Conservation (phyloP, 2,113 vertebrate genomes). For the Crypturellus undulatus region DNA sequence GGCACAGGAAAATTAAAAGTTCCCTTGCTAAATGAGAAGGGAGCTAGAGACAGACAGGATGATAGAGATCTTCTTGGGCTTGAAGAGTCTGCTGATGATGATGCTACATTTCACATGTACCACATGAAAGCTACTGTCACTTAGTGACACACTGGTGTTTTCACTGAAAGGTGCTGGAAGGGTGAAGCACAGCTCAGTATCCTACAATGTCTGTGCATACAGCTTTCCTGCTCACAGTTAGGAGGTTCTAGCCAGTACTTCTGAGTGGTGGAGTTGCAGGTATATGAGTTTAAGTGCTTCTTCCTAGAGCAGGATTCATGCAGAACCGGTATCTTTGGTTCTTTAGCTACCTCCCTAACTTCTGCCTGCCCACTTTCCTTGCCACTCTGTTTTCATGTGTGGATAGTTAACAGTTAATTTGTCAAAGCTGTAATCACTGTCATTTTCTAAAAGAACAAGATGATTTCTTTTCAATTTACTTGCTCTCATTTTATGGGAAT, state of each 20-base stretch:
- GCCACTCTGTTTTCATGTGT: not conserved
- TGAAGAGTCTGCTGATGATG: too few relatives aligned
- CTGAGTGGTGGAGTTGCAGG: accelerated
- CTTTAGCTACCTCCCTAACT: not conserved
- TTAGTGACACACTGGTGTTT: not conserved
- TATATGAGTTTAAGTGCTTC: not conserved
- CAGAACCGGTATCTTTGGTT: not conserved
- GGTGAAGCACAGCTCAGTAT: not conserved
- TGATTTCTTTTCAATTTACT: constrained; percentile 13
- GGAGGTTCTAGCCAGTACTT: not conserved
- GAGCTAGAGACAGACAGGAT: not conserved
- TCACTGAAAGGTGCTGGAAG: not conserved
- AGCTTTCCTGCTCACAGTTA: not conserved
- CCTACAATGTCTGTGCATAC: not conserved
- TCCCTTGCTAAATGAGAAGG: not conserved
- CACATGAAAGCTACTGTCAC: not conserved
- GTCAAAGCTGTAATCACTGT: not conserved
- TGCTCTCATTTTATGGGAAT: not conserved
- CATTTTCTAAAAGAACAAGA: not conserved
- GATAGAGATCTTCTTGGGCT: not conserved
- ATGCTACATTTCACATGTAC: not conserved
- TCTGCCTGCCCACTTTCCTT: not conserved
- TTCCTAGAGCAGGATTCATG: not conserved
- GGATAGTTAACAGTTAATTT: not conserved
- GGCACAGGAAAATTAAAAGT: not conserved